Conservation (phyloP, 2,888 invertebrate species). For the Steinernema hermaphroditum region DNA sequence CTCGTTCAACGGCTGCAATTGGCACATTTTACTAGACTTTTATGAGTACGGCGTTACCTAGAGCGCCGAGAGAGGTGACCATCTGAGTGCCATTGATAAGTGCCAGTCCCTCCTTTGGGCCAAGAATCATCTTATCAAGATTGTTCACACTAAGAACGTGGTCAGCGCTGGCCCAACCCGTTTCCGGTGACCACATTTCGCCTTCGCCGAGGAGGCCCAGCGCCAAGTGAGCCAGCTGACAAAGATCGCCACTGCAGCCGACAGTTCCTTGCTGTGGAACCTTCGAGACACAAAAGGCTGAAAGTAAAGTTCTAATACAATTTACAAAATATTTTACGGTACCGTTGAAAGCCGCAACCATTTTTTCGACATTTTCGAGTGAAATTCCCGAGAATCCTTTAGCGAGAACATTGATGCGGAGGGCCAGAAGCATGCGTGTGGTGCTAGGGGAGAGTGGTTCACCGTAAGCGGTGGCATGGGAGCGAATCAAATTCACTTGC, state of each 20-base stretch:
- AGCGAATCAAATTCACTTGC: conserved; percentile 74
- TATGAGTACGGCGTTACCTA: conserved; percentile 67
- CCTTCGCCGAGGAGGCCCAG: conserved; percentile 75
- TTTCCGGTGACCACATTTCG: conserved; percentile 74
- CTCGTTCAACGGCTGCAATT: conserved; percentile 71
- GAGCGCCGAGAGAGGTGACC: conserved; percentile 74
- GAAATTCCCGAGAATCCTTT: conserved; percentile 76
- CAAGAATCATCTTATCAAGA: conserved; percentile 71
- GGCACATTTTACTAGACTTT: not conserved
- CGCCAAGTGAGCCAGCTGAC: conserved; percentile 74
- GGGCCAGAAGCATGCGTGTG: conserved; percentile 73
- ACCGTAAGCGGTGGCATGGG: conserved; percentile 75
- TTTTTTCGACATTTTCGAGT: conserved; percentile 71
- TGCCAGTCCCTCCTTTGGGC: conserved; percentile 74
- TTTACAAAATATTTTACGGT: conserved; percentile 33
- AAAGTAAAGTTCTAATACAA: conserved; percentile 41
- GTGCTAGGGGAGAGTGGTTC: conserved; percentile 72
- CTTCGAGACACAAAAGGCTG: conserved; percentile 74
- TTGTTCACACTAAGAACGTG: conserved; percentile 71
- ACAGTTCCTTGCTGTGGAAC: conserved; percentile 76
- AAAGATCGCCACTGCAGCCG: conserved; percentile 75
- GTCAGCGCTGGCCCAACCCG: conserved; percentile 66
- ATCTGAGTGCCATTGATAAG: conserved; percentile 76
- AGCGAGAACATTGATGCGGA: conserved; percentile 75
- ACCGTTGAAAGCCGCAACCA: conserved; percentile 75